Base-by-base conservation (phyloP, 2,888 invertebrate species). In the Ennomos quercinarius region DNA sequence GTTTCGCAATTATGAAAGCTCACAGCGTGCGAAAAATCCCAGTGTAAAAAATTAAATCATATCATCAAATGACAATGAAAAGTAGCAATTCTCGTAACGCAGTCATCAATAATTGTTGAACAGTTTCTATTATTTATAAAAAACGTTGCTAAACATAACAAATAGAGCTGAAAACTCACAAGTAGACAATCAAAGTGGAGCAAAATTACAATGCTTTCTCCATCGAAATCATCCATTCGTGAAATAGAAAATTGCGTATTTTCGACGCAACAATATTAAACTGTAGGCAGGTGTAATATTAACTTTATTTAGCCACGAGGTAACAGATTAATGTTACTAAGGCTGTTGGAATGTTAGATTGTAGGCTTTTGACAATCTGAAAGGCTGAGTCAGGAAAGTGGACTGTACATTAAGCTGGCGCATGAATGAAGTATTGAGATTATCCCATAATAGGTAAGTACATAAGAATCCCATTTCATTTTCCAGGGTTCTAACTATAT, bases 191-290 rank as follows among this genome's bases (percentile, higher is more conserved):
- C 49, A 50, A 71, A 70, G 58, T 61, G 39, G 57, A 64, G 60
- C 63, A 63, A 64, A 67, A 73, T 63, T 72, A 63, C 54, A 67
- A 62, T 76, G 76, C 88, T 87, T 85, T 88, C 87, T 86, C 86
- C 77, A 74, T 77, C 77, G 73, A 70, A 88, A 73, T 61, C 84
- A 84, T 77, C 80, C 79, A 84, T 54, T 80, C 88, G 88, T 89
- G 88, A 88, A 90, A 89, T 87, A 73, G 80, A 82, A 84, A 80
- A 63, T 71, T 70, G 64, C 66, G 66, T 64, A 65, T 67, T 67
- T 61, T 49, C 47, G 44, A 61, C 63, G 60, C 52, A 57, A 59
- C 45, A 27, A 41, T 12, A 44, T 43, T 39, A 60, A 47, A 43
- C 40, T 35, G 13, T 27, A 49, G 37, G 37, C 50, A 49, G 39